Conservation (phyloP, 2,113 vertebrate species). For the Rhea americana region DNA sequence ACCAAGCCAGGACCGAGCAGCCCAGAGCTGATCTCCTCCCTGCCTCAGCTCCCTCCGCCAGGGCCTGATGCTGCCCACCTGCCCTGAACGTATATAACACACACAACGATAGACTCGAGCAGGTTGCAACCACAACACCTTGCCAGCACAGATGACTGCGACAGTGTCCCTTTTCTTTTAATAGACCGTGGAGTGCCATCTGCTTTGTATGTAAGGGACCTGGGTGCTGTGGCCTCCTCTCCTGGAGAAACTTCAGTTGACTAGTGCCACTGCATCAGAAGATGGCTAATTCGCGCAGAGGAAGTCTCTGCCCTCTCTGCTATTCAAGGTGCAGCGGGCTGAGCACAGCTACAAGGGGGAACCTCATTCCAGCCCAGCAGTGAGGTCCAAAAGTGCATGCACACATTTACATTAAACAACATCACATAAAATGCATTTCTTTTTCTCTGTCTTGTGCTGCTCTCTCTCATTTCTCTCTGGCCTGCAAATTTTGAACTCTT, state of each 20-base stretch:
- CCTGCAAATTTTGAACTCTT: not conserved
- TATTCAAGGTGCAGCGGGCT: fast-evolving
- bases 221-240: not conserved
- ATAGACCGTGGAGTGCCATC: not conserved
- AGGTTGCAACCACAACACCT: not conserved
- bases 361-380: not conserved
- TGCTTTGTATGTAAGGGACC: not conserved
- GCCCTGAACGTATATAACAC: not conserved
- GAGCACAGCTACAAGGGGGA: not conserved
- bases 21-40: not conserved
- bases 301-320: not conserved
- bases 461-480: not conserved
- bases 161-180: not conserved
- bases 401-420: not conserved
- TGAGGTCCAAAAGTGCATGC: not conserved
- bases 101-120: fast-evolving
- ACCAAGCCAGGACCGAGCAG: not conserved
- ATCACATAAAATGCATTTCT: not conserved
- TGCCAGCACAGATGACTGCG: fast-evolving
- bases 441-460: not conserved
- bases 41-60: fast-evolving
- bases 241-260: not conserved
- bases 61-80: not conserved
- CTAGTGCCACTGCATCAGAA: not conserved
- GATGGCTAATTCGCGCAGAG: not conserved